Percentiles rank a stretch among this genome's conserved stretches.
Conservation (phyloP, 2,888 invertebrate genomes). For the Diarsia brunnea region DNA sequence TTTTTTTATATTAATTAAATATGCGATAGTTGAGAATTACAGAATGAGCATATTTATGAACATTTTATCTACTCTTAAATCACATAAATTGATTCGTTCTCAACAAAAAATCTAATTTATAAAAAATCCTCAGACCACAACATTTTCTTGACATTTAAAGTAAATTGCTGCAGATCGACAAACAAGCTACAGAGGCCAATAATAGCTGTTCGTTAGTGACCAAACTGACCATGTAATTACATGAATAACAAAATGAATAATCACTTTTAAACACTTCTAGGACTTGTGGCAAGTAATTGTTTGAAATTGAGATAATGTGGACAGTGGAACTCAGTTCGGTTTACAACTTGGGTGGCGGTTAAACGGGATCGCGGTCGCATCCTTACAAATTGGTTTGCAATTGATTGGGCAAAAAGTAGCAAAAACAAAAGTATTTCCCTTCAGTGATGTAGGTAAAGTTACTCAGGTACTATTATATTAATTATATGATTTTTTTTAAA, state of each 20-base stretch:
- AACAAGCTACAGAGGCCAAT: constrained; percentile 20
- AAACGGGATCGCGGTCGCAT: constrained; percentile 31
- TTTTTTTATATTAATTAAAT: constrained; percentile 10
- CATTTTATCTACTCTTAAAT: neutral
- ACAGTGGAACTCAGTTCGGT: constrained; percentile 2
- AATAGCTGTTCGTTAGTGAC: constrained; percentile 31
- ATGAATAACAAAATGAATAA: constrained; percentile 35
- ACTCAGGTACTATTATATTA: neutral
- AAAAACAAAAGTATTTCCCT: neutral
- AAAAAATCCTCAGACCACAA: constrained; percentile 9
- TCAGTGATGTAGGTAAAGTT: neutral
- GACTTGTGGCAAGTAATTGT: constrained; percentile 47
- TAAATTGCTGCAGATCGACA: constrained; percentile 4
- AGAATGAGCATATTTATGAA: constrained; percentile 9
- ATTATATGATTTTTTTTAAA: neutral
- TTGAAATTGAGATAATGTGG: constrained; percentile 45
- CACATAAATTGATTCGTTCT: constrained; percentile 10
- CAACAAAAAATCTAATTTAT: constrained; percentile 22
- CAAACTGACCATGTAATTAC: constrained; percentile 22
- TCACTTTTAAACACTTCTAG: constrained; percentile 35
- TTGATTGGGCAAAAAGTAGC: neutral
- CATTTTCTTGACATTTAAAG: constrained; percentile 41
- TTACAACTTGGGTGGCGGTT: constrained; percentile 49
- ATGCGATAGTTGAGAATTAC: neutral
- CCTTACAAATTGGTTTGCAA: constrained; percentile 20